phyloP scores from a whole-genome alignment of 2,797 vertebrate genomes.

The Allenopithecus nigroviridis region DNA sequence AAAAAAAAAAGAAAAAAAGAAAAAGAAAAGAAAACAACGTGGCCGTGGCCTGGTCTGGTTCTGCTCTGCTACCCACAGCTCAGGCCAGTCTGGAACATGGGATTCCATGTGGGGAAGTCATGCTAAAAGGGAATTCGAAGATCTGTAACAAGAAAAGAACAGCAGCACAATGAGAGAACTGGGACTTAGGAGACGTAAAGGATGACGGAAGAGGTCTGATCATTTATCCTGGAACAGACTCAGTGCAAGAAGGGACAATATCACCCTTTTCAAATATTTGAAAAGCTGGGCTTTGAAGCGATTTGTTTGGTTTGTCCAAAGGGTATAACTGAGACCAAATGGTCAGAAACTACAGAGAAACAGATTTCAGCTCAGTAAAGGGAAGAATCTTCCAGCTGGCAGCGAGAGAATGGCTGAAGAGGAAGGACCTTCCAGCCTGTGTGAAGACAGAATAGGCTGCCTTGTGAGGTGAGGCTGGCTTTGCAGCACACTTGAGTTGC shows the following conservation, averaged over 20 bases:
- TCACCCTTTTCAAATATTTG: neutral
- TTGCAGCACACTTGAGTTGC: neutral
- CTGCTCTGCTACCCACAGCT: too few relatives aligned
- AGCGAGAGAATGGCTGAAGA: neutral
- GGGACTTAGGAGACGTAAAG: rapidly evolving
- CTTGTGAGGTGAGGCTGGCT: neutral
- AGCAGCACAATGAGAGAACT: neutral
- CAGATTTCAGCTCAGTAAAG: neutral
- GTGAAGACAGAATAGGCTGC: neutral
- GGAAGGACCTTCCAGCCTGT: neutral
- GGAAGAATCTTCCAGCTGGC: neutral
- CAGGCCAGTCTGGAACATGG: neutral
- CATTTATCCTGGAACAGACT: neutral
- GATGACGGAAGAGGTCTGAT: neutral
- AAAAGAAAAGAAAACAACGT: too few relatives aligned
- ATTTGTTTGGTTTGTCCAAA: neutral
- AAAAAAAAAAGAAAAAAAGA: rapidly evolving
- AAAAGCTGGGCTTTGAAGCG: neutral
- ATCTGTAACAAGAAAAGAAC: neutral
- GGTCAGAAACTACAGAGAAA: neutral
- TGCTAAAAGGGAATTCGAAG: neutral
- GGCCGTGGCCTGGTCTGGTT: neutral
- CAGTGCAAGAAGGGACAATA: neutral
- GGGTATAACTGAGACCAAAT: neutral
- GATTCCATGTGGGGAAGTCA: neutral